These are phyloP conservation scores for Epizoanthus illoricatus DNA, from an alignment of 92 coral and sea anemone species.

Conservation along the genomic window DNA sequence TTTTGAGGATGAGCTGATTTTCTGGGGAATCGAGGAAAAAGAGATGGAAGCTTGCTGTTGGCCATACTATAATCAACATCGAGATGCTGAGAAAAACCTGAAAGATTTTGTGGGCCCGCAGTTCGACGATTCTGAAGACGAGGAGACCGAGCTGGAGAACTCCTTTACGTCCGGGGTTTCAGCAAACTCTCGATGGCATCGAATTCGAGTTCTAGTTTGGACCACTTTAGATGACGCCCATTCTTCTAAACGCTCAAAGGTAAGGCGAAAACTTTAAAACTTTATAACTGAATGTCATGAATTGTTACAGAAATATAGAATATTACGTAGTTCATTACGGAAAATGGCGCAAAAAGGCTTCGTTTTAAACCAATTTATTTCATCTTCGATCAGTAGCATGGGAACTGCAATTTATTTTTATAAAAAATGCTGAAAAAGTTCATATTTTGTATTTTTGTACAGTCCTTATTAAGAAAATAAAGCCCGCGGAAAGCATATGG, in stretches of 20 bases:
- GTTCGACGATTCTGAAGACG: conserved; percentile 82
- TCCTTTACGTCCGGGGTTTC: conserved; percentile 32
- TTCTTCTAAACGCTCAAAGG: conserved; percentile 88
- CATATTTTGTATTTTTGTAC: no score
- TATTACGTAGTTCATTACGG: no score
- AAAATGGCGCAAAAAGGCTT: background rate
- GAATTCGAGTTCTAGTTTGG: conserved; percentile 75
- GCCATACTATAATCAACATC: conserved; percentile 90
- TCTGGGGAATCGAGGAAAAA: conserved; percentile 96
- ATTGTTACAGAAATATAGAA: no score
- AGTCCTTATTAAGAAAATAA: no score
- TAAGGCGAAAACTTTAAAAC: conserved; percentile 6
- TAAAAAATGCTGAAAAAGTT: no score
- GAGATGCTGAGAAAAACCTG: conserved; percentile 93
- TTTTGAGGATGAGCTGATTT: conserved; percentile 82
- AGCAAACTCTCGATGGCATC: conserved; percentile 57
- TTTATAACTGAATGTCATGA: background rate
- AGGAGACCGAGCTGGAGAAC: conserved; percentile 52
- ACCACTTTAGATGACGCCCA: conserved; percentile 83
- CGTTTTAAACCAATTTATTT: no score
- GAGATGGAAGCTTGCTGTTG: conserved; percentile 99
- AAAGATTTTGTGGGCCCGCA: conserved; percentile 94
- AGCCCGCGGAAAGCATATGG: no score
- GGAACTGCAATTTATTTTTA: no score
- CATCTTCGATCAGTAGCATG: no score